phyloP scores from a whole-genome alignment of 2,888 invertebrate genomes.

The Notocelia uddmanniana region DNA sequence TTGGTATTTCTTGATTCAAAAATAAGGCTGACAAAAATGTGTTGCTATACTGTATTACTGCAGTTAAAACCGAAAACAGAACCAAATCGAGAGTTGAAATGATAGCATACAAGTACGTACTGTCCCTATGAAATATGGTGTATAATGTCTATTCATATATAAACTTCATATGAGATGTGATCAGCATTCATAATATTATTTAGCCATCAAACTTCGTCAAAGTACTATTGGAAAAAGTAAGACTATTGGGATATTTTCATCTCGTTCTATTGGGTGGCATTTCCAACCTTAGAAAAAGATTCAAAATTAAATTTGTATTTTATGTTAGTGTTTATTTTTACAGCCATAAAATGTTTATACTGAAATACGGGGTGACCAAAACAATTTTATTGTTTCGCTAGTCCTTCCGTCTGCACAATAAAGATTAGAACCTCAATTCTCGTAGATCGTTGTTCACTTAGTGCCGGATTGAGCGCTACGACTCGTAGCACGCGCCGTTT shows the following conservation, averaged over 20 bases:
- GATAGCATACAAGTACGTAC: no score
- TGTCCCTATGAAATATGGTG: no score
- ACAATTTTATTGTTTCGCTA: background rate
- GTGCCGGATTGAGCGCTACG: slow-evolving; percentile 16
- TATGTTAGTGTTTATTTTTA: background rate
- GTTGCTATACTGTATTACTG: background rate
- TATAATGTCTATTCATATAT: no score
- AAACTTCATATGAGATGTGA: no score
- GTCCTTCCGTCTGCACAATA: background rate
- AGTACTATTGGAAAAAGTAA: no score
- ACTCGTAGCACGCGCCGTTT: slow-evolving; percentile 32
- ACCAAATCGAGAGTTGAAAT: no score
- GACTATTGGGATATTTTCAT: no score
- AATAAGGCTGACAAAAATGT: background rate
- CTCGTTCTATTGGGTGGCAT: no score
- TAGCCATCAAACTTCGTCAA: no score
- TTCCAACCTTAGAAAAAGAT: background rate
- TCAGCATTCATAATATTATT: no score
- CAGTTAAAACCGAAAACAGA: no score
- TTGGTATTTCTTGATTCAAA: background rate
- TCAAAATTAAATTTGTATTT: no score
- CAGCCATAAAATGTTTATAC: background rate
- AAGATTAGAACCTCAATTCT: slow-evolving; percentile 10
- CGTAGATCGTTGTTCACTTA: slow-evolving; percentile 20
- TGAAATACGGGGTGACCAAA: background rate